Conservation (phyloP, 2,113 vertebrate species). For the Syngnathoides biaculeatus region DNA sequence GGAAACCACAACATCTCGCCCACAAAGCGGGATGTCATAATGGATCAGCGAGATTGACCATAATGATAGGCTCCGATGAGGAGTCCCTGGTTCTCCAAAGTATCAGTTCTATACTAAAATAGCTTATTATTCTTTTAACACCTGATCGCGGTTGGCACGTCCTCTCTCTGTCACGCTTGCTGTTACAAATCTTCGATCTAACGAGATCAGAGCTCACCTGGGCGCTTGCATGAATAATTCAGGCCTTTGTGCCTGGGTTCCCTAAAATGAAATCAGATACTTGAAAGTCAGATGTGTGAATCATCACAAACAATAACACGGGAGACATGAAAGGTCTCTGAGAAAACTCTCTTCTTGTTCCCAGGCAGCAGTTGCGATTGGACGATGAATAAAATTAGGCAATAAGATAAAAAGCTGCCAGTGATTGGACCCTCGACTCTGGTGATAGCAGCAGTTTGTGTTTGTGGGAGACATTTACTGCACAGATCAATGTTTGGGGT, state of each 20-base stretch:
- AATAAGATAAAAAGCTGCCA: conserved; percentile 35
- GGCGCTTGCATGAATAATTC: conserved; percentile 32
- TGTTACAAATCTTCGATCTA: conserved; percentile 16
- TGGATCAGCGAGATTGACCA: neutral
- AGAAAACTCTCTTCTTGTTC: conserved; percentile 29
- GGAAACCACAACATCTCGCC: neutral
- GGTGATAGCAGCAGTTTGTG: neutral
- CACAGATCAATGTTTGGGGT: neutral
- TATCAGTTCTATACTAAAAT: neutral
- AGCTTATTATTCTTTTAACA: neutral
- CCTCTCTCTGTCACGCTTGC: conserved; percentile 14
- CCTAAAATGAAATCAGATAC: conserved; percentile 13
- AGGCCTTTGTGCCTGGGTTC: conserved; percentile 17
- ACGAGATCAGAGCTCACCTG: conserved; percentile 34
- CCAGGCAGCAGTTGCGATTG: conserved; percentile 40
- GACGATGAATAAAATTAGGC: conserved; percentile 45
- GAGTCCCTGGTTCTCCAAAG: neutral
- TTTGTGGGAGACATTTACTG: neutral
- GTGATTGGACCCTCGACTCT: conserved; percentile 19
- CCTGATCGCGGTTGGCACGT: neutral
- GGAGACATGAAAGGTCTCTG: conserved; percentile 39
- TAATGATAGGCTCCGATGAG: neutral
- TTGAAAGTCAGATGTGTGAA: conserved; percentile 13
- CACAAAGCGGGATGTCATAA: neutral
- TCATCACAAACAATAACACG: conserved; percentile 21